Conservation (phyloP, 2,888 invertebrate genomes). For the Myopa tessellatipennis region DNA sequence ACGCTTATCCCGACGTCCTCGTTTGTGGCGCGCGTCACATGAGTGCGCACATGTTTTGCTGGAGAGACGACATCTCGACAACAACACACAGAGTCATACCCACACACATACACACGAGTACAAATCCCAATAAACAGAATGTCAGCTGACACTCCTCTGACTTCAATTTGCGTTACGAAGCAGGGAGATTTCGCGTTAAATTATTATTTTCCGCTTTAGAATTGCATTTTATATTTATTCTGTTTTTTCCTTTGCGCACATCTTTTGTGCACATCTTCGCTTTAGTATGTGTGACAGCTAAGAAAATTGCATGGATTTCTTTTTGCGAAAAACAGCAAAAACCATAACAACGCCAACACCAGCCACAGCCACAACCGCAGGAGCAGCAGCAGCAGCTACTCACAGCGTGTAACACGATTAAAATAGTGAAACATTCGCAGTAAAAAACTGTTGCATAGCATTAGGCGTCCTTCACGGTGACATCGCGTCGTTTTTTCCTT, state of each 20-base stretch:
- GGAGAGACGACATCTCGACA: neutral
- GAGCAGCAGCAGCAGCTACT: neutral
- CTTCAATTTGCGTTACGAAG: slow-evolving; percentile 60
- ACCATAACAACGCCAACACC: neutral
- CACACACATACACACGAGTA: neutral
- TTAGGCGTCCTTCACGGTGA: slow-evolving; percentile 21
- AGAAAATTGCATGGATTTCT: slow-evolving; percentile 62
- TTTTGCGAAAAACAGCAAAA: slow-evolving; percentile 30
- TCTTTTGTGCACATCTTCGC: neutral
- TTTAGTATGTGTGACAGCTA: slow-evolving; percentile 63
- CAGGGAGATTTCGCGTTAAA: slow-evolving; percentile 62
- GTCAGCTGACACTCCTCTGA: slow-evolving; percentile 30
- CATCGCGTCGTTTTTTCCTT: neutral
- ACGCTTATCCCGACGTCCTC: slow-evolving; percentile 21
- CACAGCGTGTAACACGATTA: neutral
- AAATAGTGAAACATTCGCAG: slow-evolving; percentile 20
- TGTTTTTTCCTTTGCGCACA: neutral
- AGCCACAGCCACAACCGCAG: neutral
- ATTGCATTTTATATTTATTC: neutral
- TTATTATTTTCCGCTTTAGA: slow-evolving; percentile 64
- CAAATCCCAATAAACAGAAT: neutral
- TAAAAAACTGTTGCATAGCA: slow-evolving; percentile 10
- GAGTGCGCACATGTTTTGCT: slow-evolving; percentile 13
- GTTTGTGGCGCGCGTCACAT: slow-evolving; percentile 20
- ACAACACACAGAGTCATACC: slow-evolving; percentile 17